Conservation (phyloP, 2,888 invertebrate genomes). For the Platycnemis pennipes region DNA sequence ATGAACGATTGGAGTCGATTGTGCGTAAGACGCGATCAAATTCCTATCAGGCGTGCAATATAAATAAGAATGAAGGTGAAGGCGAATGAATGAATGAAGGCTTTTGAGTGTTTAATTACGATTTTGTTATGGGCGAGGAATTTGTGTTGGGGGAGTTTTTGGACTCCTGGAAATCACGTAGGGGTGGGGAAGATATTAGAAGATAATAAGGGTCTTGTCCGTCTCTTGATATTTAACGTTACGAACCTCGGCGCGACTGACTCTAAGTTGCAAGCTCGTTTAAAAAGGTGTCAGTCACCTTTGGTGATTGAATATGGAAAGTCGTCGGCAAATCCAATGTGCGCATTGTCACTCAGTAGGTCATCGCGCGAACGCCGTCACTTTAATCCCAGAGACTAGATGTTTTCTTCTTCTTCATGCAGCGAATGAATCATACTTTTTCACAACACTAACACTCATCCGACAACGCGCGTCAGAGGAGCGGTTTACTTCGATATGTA, state of each 20-base stretch:
- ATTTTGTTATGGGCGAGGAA: too few species aligned
- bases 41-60: too few species aligned
- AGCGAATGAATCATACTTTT: background rate
- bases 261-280: background rate
- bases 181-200: too few species aligned
- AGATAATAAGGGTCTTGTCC: too few species aligned
- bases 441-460: background rate
- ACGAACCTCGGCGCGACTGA: background rate
- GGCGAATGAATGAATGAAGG: too few species aligned
- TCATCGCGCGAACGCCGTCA: background rate
- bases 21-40: too few species aligned
- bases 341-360: background rate
- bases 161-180: too few species aligned
- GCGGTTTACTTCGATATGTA: background rate
- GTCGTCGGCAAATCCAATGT: background rate
- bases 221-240: too few species aligned
- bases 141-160: too few species aligned
- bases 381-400: background rate
- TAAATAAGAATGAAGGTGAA: too few species aligned
- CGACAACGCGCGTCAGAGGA: background rate
- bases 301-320: slow-evolving; percentile 15
- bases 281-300: background rate
- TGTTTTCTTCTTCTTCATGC: background rate
- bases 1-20: too few species aligned
- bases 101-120: too few species aligned